Conservation (phyloP, 2,888 invertebrate species). For the Caenorhabditis macrosperma region DNA sequence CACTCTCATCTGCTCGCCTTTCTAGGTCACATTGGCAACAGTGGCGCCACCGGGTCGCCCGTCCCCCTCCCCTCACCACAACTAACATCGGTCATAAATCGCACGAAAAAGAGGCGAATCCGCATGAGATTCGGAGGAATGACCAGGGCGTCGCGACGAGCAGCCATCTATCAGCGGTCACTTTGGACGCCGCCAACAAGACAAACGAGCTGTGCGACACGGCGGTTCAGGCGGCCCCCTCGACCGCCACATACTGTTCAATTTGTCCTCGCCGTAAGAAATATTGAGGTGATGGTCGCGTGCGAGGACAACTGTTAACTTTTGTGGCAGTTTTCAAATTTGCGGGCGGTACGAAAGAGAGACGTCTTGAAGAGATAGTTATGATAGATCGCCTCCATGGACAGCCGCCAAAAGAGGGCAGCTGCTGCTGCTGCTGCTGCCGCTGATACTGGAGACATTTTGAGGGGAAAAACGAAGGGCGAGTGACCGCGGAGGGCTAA, state of each 20-base stretch:
- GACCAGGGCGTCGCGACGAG: conserved; percentile 6
- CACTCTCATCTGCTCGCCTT: conserved; percentile 30
- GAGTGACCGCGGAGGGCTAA: conserved; percentile 29
- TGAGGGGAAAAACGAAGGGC: neutral
- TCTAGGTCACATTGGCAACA: conserved; percentile 26
- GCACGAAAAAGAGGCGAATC: conserved; percentile 24
- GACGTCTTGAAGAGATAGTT: neutral
- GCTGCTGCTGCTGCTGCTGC: too few species aligned
- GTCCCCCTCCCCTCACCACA: neutral
- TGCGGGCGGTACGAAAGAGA: neutral
- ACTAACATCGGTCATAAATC: conserved; percentile 30
- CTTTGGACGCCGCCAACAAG: conserved; percentile 20
- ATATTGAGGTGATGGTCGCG: conserved; percentile 4
- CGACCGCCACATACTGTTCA: conserved; percentile 7
- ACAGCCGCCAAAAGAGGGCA: conserved; percentile 29
- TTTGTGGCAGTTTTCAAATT: conserved; percentile 4
- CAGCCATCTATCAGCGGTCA: conserved; percentile 41
- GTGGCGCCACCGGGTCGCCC: conserved; percentile 42
- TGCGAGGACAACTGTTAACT: conserved; percentile 4
- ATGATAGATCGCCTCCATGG: conserved; percentile 32
- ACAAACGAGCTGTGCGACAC: conserved; percentile 49
- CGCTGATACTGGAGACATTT: conserved; percentile 18
- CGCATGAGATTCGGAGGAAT: conserved; percentile 13
- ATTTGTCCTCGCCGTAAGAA: conserved; percentile 35
- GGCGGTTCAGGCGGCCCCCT: conserved; percentile 4